A percentile compares a stretch with the other conserved stretches of the same genome.
phyloP scores from a whole-genome alignment of 2,888 invertebrate genomes.

The Hesperia comma region DNA sequence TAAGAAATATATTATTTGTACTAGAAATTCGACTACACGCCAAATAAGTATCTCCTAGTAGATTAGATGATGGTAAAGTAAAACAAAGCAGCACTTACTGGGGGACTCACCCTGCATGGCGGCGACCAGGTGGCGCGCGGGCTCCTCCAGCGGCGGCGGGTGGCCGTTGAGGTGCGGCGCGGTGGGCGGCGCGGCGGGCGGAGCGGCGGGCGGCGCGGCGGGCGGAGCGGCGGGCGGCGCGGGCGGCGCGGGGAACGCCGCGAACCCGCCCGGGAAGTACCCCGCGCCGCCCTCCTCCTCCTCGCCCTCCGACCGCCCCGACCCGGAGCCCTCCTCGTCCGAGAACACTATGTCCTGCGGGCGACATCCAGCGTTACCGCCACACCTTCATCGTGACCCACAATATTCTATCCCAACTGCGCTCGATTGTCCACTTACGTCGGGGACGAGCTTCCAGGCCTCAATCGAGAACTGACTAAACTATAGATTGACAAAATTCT shows the following conservation, averaged over 20 bases:
- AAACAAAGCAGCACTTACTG: background rate
- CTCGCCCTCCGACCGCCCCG: conserved; percentile 86
- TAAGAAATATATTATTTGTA: no score
- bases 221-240: conserved; percentile 54
- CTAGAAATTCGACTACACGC: no score
- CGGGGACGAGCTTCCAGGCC: no score
- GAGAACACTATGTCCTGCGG: conserved; percentile 82
- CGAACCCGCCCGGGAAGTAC: conserved; percentile 53
- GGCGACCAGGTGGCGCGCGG: conserved; percentile 53
- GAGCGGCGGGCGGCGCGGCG: conserved; percentile 45
- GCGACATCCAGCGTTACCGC: background rate
- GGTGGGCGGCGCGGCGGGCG: conserved; percentile 55
- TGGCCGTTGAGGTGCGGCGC: conserved; percentile 50
- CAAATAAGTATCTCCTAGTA: no score
- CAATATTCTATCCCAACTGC: background rate
- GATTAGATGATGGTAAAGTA: background rate
- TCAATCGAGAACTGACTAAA: no score
- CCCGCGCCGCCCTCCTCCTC: conserved; percentile 80
- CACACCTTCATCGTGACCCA: no score
- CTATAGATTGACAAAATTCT: no score
- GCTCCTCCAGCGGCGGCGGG: conserved; percentile 50
- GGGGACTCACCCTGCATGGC: conserved; percentile 58
- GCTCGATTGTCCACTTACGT: background rate
- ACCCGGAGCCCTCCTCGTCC: conserved; percentile 82
- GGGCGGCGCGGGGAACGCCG: conserved; percentile 66